These are phyloP conservation scores for Pogona vitticeps DNA, from an alignment of 2,113 vertebrate species.

Conservation along the genomic window DNA sequence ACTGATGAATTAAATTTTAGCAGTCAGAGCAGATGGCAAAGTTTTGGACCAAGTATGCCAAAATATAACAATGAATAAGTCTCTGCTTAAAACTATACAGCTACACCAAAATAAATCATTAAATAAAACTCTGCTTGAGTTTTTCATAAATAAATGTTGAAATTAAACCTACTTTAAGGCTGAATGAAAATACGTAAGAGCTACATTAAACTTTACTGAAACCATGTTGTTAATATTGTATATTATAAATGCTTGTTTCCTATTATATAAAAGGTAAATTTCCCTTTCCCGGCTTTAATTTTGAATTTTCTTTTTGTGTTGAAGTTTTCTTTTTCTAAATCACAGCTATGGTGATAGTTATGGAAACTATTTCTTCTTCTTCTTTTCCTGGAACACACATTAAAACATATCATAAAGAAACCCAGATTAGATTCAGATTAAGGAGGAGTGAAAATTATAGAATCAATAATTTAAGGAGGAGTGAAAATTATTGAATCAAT, in stretches of 20 bases:
- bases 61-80: not conserved
- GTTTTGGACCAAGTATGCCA: not conserved
- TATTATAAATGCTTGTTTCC: not conserved
- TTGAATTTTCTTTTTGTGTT: not conserved
- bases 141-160: not conserved
- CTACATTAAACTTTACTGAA: not conserved
- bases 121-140: not conserved
- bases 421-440: too few species aligned
- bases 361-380: not conserved
- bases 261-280: not conserved
- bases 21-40: not conserved
- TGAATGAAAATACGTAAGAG: not conserved
- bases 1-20: not conserved
- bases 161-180: not conserved
- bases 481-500: too few species aligned
- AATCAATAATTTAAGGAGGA: too few species aligned
- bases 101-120: not conserved
- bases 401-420: not conserved
- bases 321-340: not conserved
- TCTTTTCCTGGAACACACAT: not conserved
- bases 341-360: not conserved
- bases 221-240: not conserved
- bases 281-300: not conserved
- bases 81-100: not conserved
- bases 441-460: too few species aligned